These are phyloP conservation scores for Cnemophilus loriae DNA, from an alignment of 2,113 vertebrate genomes.

Conservation along the genomic window DNA sequence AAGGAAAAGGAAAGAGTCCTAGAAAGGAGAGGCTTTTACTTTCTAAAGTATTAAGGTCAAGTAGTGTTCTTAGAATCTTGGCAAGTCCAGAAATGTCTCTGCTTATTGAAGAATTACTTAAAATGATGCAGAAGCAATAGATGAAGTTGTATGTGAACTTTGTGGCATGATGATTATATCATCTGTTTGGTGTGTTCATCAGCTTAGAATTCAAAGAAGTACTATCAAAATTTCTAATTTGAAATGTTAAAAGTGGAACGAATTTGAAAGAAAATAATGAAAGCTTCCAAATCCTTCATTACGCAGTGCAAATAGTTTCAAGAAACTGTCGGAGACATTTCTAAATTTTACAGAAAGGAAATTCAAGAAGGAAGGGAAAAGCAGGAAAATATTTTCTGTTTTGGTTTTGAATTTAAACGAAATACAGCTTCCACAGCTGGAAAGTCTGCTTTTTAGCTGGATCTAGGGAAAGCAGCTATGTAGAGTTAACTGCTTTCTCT, in stretches of 20 bases:
- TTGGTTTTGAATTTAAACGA: not conserved
- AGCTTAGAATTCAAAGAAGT: not conserved
- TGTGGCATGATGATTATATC: not conserved
- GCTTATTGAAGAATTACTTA: not conserved
- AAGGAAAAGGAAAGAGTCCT: not conserved
- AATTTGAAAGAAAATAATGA: slow-evolving; percentile 9
- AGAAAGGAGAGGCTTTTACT: not conserved
- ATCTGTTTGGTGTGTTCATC: not conserved
- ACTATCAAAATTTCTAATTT: not conserved
- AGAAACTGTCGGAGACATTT: not conserved
- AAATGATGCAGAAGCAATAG: not conserved
- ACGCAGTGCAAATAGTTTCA: not conserved
- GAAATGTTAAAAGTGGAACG: not conserved
- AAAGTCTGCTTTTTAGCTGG: not conserved
- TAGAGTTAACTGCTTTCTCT: not conserved
- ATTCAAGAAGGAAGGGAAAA: not conserved
- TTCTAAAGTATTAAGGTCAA: not conserved
- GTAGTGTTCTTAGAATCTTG: not conserved
- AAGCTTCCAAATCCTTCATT: not conserved
- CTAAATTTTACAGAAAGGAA: not conserved
- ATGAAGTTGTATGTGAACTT: not conserved
- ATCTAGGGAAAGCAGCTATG: not conserved
- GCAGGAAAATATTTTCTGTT: not conserved
- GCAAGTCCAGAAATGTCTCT: not conserved
- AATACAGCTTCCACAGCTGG: not conserved